phyloP scores from a whole-genome alignment of 2,113 vertebrate genomes.

The Haliaeetus leucogaster region DNA sequence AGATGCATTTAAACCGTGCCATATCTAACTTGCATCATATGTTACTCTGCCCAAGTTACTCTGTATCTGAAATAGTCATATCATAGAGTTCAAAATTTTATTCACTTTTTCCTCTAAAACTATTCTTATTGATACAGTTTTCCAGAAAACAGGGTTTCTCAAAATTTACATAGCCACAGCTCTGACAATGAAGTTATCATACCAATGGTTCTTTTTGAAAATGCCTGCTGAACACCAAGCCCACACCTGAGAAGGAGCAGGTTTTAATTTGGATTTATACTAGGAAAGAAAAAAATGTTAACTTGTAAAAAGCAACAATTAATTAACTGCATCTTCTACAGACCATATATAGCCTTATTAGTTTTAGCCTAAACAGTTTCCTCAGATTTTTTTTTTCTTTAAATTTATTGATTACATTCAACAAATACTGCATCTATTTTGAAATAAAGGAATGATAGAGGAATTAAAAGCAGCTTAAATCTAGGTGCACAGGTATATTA shows the following conservation, averaged over 20 bases:
- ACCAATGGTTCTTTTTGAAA: background rate
- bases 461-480: slow-evolving; percentile 21
- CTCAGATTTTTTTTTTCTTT: background rate
- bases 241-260: background rate
- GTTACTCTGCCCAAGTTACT: background rate
- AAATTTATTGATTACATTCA: background rate
- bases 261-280: background rate
- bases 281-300: background rate
- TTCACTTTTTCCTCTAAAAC: background rate
- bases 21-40: background rate
- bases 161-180: background rate
- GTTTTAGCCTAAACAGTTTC: background rate
- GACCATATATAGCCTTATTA: background rate
- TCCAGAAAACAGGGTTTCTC: background rate
- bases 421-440: background rate
- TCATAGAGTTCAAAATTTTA: background rate
- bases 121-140: background rate
- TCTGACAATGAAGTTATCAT: background rate
- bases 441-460: background rate
- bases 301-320: background rate
- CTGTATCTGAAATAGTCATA: background rate
- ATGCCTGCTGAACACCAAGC: background rate
- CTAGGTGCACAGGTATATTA: slow-evolving; percentile 21
- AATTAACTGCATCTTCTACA: background rate
- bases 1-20: background rate